These are phyloP conservation scores for Tiliqua scincoides DNA, from an alignment of 2,113 vertebrate genomes.

Conservation along the genomic window DNA sequence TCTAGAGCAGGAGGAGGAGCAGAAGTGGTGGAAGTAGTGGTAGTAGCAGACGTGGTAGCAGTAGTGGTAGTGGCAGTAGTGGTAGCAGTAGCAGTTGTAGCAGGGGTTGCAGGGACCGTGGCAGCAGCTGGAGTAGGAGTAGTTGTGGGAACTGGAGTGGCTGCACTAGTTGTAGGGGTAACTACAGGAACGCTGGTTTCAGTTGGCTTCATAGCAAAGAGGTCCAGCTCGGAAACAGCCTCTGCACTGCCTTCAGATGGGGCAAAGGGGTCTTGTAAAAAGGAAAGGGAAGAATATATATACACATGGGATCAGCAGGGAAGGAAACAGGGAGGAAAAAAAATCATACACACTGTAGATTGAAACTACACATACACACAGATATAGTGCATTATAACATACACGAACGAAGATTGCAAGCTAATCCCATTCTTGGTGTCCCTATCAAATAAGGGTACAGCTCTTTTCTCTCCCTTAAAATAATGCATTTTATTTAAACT, in stretches of 20 bases:
- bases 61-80: conserved; percentile 72
- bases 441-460: conserved; percentile 26
- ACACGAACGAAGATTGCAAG: background rate
- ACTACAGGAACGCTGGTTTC: conserved; percentile 87
- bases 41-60: conserved; percentile 60
- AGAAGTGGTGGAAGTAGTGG: conserved; percentile 69
- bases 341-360: conserved; percentile 57
- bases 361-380: conserved; percentile 48
- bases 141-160: conserved; percentile 82
- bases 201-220: conserved; percentile 97
- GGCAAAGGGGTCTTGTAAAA: conserved; percentile 96
- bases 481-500: conserved; percentile 31
- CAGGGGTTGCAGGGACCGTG: conserved; percentile 73
- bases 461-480: conserved; percentile 54
- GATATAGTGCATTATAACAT: conserved; percentile 44
- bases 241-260: conserved; percentile 94
- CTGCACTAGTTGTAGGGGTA: conserved; percentile 86
- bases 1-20: conserved; percentile 91
- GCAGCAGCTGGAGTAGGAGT: conserved; percentile 85
- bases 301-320: conserved; percentile 79
- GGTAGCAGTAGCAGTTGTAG: conserved; percentile 69
- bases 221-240: conserved; percentile 95
- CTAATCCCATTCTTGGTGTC: background rate
- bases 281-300: conserved; percentile 79
- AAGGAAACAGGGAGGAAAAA: conserved; percentile 65